Evolutionary conservation across 2,888 invertebrate species (phyloP), one percentile per base, ranked within the genome.

Genomic region (Crematogaster levior): DNA sequence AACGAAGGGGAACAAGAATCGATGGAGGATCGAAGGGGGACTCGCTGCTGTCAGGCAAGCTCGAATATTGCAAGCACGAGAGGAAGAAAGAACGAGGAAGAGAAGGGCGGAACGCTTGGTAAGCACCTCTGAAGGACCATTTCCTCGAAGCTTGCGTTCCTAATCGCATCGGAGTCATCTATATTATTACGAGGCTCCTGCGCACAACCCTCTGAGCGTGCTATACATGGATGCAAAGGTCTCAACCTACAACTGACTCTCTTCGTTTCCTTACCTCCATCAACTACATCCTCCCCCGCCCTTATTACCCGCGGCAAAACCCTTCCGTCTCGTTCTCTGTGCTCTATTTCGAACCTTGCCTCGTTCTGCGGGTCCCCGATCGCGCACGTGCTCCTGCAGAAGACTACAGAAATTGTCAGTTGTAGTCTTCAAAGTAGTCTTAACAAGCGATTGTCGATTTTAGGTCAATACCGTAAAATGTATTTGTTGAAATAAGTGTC

Each of bases 51-150:
- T 56, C 73, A 83, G 81, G 73, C 84, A 79, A 79, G 63, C 82
- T 88, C 82, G 85, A 87, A 87, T 85, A 83, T 87, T 87, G 80
- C 86, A 79, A 82, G 86, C 74, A 66, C 79, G 84, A 79, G 81
- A 48, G n/a, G 21, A 74, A 82, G 70, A 56, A 53, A 18, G 56
- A 51, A 63, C 60, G 68, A 56, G 70, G 34, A 48, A 56, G 63
- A 66, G 82, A 82, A 77, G 68, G 24, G 56, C 74, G 88, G 90
- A 91, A 91, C 89, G 92, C 92, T 86, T 90, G 90, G 92, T 92
- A 93, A 93, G 93, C 92, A 90, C 89, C 90, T 92, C 92, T 93
- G 88, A 91, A 93, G 92, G 84, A 90, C 89, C 90, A 87, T 89
- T 90, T 87, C 89, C 91, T 86, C 84, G 85, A 88, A 90, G 91